phyloP scores from a whole-genome alignment of 2,797 vertebrate species.

The Spheniscus humboldti region DNA sequence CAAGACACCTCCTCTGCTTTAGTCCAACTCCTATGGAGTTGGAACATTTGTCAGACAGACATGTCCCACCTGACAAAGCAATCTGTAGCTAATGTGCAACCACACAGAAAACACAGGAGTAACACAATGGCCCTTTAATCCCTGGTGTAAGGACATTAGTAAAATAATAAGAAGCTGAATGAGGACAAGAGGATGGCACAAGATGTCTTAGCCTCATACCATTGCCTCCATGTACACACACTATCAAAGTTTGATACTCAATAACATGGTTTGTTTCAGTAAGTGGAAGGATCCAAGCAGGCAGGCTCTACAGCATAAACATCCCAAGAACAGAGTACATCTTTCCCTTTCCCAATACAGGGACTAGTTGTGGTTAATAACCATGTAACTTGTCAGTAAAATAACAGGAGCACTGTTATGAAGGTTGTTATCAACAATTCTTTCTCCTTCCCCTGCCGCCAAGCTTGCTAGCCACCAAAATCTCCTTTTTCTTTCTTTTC shows the following conservation, averaged over 20 bases:
- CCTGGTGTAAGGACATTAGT: neutral
- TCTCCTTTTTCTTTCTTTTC: neutral
- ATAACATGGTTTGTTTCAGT: neutral
- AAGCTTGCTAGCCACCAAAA: neutral
- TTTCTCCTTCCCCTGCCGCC: neutral
- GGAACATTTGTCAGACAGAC: neutral
- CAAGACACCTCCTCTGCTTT: neutral
- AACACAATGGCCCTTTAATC: neutral
- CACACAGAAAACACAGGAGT: neutral
- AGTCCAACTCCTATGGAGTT: fast-evolving
- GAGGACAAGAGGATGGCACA: neutral
- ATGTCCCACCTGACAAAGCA: neutral
- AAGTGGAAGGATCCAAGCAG: neutral
- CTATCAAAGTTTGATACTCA: neutral
- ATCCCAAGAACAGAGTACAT: neutral
- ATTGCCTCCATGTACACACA: neutral
- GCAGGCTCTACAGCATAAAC: neutral
- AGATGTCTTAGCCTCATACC: neutral
- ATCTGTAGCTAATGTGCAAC: neutral
- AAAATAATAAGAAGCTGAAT: neutral
- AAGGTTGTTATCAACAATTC: neutral
- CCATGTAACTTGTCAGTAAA: neutral
- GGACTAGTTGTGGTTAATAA: neutral
- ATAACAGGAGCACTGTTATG: neutral
- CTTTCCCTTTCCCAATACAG: neutral